Evolutionary conservation across 2,113 vertebrate genomes (phyloP).

Genomic region (Probosciger aterrimus): DNA sequence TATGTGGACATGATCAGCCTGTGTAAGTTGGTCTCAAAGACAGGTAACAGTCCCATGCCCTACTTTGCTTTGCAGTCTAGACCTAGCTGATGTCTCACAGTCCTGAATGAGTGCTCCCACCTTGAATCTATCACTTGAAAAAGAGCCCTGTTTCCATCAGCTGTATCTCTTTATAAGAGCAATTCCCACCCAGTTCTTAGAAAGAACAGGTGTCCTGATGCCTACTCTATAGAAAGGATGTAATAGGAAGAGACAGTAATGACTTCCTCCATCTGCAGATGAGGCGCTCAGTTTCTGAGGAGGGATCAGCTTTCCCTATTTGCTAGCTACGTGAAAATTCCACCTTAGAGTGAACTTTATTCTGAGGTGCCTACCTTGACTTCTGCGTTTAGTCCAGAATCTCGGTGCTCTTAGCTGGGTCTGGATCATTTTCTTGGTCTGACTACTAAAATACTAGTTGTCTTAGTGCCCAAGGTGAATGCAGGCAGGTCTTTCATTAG

Average conservation of each 20-base stretch:
- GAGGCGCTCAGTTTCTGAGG: not conserved
- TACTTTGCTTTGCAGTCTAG: not conserved
- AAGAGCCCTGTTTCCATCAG: not conserved
- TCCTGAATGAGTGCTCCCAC: not conserved
- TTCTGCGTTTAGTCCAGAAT: not conserved
- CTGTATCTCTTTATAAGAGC: not conserved
- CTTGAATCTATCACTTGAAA: not conserved
- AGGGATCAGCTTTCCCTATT: not conserved
- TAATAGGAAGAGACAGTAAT: not conserved
- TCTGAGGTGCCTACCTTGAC: not conserved
- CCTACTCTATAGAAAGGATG: not conserved
- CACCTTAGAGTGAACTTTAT: not conserved
- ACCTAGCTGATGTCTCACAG: not conserved
- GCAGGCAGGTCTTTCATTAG: accelerated
- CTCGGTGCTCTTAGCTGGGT: accelerated
- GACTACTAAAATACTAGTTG: not conserved
- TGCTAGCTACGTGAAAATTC: not conserved
- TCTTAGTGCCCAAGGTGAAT: not conserved
- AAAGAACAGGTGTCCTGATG: not conserved
- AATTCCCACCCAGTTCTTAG: not conserved
- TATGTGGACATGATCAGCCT: not conserved
- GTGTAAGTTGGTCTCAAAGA: not conserved
- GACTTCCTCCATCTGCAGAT: not conserved
- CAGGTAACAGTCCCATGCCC: not conserved
- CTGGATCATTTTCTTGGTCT: not conserved